Evolutionary conservation across 2,888 invertebrate species (phyloP), one percentile per base, ranked within the genome.

Genomic region (Meghimatium bilineatum): DNA sequence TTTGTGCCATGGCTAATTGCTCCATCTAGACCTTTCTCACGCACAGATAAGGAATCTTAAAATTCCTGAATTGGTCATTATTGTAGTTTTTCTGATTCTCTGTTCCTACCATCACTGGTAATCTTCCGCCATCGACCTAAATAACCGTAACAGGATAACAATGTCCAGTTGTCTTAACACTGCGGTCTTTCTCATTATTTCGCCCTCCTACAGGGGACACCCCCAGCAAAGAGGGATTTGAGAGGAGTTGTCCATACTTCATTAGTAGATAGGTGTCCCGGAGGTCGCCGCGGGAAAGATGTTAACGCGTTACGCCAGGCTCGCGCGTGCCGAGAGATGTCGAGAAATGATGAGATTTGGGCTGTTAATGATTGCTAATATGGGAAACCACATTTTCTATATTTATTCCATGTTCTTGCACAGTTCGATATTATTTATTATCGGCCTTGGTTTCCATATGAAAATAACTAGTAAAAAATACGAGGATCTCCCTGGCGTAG

Each of bases 311-410:
- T n/a, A n/a, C n/a, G n/a, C n/a, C n/a, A n/a, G 34, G 36, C 17
- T 34, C 17, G 69, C 69, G 29, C 69, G 69, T 69, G 66, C 49
- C 36, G 80, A 69, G 80, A 80, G 80, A 69, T 36, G 23, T 14
- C 60, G 67, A 63, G 69, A 63, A 44, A 32, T n/a, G 29, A 20
- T 32, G 69, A 36, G 71, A 52, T n/a, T 36, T 52, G 29, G 60
- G 23, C 12, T 23, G 20, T n/a, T 52, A 29, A 34, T n/a, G n/a
- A n/a, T 20, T 34, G 29, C 5, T 26, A 66, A 38, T 12, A 36
- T 14, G 66, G 29, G 12, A 44, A 5, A 44, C 2, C 34, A 3
- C 36, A n/a, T n/a, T n/a, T n/a, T n/a, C n/a, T n/a, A n/a, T n/a
- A n/a, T n/a, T n/a, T n/a, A n/a, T n/a, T n/a, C n/a, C n/a, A n/a